These are phyloP conservation scores for Fulmarus glacialis DNA, from an alignment of 2,113 vertebrate genomes.

Conservation along the genomic window DNA sequence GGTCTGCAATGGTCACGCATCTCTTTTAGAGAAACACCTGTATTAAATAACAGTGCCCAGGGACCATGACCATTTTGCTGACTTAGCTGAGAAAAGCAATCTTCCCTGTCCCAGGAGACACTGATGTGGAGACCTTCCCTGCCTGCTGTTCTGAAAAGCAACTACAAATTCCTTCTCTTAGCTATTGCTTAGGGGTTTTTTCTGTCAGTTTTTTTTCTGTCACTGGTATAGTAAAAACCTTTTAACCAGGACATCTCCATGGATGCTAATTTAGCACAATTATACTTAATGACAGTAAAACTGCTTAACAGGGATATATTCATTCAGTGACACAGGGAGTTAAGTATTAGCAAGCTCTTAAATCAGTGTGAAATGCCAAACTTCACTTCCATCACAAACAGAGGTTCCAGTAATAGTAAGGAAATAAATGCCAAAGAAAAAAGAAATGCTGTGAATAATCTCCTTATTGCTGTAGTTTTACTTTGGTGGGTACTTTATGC, in stretches of 20 bases:
- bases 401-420: background rate
- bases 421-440: constrained; percentile 2
- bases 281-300: constrained; percentile 7
- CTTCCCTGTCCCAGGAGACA: background rate
- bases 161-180: background rate
- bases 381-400: background rate
- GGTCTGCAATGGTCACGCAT: background rate
- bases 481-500: background rate
- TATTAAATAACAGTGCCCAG: background rate
- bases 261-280: constrained; percentile 18
- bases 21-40: background rate
- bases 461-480: background rate
- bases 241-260: background rate
- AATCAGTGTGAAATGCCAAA: background rate
- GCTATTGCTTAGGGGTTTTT: background rate
- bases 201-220: too few species aligned
- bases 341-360: background rate
- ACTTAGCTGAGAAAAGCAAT: background rate
- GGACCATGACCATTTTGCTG: background rate
- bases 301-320: background rate
- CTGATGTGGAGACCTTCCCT: background rate
- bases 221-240: background rate
- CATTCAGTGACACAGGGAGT: background rate
- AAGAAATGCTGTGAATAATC: background rate
- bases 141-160: background rate